Evolutionary conservation across 2,888 invertebrate genomes (phyloP).

Genomic region (Cheilosia vulpina): DNA sequence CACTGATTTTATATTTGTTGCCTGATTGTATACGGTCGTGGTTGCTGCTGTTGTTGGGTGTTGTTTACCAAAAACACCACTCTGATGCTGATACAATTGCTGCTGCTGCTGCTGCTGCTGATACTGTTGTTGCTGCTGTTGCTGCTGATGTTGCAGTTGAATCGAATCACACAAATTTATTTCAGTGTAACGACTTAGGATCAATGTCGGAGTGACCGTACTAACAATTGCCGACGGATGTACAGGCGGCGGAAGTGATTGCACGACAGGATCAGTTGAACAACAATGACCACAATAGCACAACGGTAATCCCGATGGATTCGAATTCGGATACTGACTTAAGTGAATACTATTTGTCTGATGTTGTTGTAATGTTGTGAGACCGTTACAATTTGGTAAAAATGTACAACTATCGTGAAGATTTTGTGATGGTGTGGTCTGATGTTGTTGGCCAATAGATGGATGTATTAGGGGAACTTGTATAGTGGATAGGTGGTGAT

Average conservation of each 20-base stretch:
- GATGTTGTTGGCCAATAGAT: constrained; percentile 68
- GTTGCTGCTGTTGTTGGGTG: constrained; percentile 48
- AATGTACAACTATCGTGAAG: constrained; percentile 60
- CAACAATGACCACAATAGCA: constrained; percentile 78
- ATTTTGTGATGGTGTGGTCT: constrained; percentile 59
- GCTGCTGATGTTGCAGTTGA: constrained; percentile 80
- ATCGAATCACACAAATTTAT: constrained; percentile 78
- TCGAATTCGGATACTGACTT: constrained; percentile 46
- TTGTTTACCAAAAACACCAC: constrained; percentile 56
- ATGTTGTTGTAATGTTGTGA: constrained; percentile 54
- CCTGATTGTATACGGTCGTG: constrained; percentile 49
- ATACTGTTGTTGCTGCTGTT: constrained; percentile 76
- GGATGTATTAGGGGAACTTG: constrained; percentile 70
- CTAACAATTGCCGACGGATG: constrained; percentile 71
- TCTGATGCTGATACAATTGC: constrained; percentile 52
- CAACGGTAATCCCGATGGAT: constrained; percentile 68
- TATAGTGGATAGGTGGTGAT: constrained; percentile 52
- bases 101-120: constrained; percentile 72
- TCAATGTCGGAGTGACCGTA: constrained; percentile 77
- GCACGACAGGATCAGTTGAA: constrained; percentile 67
- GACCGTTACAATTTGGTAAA: constrained; percentile 73
- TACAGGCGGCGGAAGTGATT: constrained; percentile 38
- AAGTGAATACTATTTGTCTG: constrained; percentile 46
- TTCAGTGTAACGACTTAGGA: constrained; percentile 78
- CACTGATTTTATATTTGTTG: constrained; percentile 53